Evolutionary conservation across 53 echinoderm and acorn worm species (phyloP).

Genomic region (Temnopleurus reevesii): DNA sequence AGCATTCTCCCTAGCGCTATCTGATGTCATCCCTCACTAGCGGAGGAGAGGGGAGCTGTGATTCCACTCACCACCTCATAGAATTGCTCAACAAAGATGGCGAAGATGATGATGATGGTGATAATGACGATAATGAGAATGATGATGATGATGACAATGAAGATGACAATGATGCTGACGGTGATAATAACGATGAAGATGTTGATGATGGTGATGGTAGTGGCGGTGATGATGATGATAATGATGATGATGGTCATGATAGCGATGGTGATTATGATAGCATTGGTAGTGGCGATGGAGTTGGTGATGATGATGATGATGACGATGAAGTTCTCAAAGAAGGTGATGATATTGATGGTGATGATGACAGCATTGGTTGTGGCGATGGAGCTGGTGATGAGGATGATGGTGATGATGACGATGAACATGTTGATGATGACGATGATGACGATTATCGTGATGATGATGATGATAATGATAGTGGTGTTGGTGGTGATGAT

Average conservation of each 20-base stretch:
- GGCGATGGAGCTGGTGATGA: neutral
- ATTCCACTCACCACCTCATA: neutral
- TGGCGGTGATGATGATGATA: neutral
- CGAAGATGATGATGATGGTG: neutral
- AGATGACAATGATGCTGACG: neutral
- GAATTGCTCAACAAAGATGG: constrained; percentile 6
- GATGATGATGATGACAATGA: neutral
- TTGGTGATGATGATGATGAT: no score
- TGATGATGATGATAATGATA: neutral
- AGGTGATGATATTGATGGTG: neutral
- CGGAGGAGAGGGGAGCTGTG: neutral
- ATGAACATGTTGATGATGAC: neutral
- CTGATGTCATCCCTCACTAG: neutral
- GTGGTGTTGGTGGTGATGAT: neutral
- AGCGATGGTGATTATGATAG: neutral
- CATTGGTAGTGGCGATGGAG: no score
- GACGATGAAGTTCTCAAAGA: neutral
- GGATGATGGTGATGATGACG: neutral
- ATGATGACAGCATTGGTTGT: neutral
- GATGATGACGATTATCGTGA: neutral
- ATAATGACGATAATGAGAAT: neutral
- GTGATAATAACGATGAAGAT: neutral
- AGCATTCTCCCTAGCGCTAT: neutral
- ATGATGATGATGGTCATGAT: neutral
- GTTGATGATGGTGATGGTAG: neutral